Evolutionary conservation across 2,797 vertebrate genomes (phyloP).

Genomic region (Cercopithecus hamlyni): DNA sequence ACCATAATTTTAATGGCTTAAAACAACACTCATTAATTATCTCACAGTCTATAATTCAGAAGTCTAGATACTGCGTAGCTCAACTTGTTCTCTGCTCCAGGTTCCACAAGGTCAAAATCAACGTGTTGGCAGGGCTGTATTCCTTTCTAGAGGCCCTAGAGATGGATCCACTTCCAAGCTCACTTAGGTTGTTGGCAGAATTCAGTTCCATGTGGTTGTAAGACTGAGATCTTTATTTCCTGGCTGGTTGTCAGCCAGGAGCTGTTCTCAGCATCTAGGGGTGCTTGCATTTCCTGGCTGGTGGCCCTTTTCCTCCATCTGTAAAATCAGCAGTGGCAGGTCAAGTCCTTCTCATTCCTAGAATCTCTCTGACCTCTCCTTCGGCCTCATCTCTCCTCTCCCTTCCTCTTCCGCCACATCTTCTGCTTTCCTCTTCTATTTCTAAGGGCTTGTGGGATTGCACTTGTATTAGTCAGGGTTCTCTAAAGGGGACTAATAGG

Average conservation of each 20-base stretch:
- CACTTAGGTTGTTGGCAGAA: not conserved
- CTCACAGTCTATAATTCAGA: not conserved
- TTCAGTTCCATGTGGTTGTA: not conserved
- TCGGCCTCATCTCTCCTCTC: not conserved
- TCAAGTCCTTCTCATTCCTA: not conserved
- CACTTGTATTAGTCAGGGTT: no score
- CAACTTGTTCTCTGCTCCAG: not conserved
- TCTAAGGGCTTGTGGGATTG: not conserved
- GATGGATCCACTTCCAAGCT: not conserved
- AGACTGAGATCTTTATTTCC: not conserved
- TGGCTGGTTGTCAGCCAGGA: not conserved
- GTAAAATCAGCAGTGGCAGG: not conserved
- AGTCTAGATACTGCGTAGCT: not conserved
- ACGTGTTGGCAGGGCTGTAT: fast-evolving
- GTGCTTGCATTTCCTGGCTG: not conserved
- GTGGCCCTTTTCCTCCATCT: not conserved
- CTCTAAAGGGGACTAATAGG: no score
- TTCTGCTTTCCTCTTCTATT: not conserved
- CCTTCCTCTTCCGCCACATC: not conserved
- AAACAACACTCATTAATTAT: not conserved
- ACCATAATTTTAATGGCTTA: not conserved
- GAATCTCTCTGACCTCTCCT: not conserved
- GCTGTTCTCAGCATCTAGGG: not conserved
- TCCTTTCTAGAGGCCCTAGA: not conserved
- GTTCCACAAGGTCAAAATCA: not conserved